A percentile compares a stretch with the other conserved stretches of the same genome.
Evolutionary conservation across 2,113 vertebrate genomes (phyloP).

Genomic region (Anhinga rufa): DNA sequence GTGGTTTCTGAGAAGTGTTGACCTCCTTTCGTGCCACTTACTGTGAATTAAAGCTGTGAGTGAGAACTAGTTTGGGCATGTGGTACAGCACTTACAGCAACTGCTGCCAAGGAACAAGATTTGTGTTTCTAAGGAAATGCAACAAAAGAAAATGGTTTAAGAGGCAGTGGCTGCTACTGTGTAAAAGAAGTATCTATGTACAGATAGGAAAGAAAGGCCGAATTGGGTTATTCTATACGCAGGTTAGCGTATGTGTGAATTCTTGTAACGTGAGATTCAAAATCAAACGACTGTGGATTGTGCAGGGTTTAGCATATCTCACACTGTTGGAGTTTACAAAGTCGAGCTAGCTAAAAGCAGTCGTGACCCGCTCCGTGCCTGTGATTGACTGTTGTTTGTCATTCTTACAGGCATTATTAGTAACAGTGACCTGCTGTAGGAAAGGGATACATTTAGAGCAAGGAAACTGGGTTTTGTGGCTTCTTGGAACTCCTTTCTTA

Average conservation of each 20-base stretch:
- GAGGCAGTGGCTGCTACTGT: constrained; percentile 71
- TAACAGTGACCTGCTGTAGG: constrained; percentile 13
- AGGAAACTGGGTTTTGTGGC: constrained; percentile 11
- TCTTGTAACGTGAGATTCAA: constrained; percentile 58
- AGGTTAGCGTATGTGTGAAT: constrained; percentile 49
- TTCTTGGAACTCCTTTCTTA: constrained; percentile 33
- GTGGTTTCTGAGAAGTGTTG: constrained; percentile 75
- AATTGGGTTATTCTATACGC: constrained; percentile 65
- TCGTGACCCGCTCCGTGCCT: constrained; percentile 27
- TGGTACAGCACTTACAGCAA: constrained; percentile 70
- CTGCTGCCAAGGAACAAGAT: constrained; percentile 79
- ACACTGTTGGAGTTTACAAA: constrained; percentile 32
- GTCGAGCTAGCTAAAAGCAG: constrained; percentile 48
- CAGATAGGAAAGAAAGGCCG: constrained; percentile 38
- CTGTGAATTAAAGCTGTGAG: constrained; percentile 84
- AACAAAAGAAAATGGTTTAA: constrained; percentile 78
- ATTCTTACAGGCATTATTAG: constrained; percentile 53
- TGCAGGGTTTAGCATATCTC: constrained; percentile 53
- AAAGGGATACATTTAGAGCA: constrained; percentile 29
- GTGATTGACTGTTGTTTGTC: constrained; percentile 53
- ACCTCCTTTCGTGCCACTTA: constrained; percentile 82
- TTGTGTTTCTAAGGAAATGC: constrained; percentile 84
- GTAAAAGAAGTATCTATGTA: constrained; percentile 54
- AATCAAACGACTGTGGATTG: constrained; percentile 59
- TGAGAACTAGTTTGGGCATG: constrained; percentile 81